phyloP scores from a whole-genome alignment of 2,797 vertebrate genomes.

The Triplophysa yarkandensis region DNA sequence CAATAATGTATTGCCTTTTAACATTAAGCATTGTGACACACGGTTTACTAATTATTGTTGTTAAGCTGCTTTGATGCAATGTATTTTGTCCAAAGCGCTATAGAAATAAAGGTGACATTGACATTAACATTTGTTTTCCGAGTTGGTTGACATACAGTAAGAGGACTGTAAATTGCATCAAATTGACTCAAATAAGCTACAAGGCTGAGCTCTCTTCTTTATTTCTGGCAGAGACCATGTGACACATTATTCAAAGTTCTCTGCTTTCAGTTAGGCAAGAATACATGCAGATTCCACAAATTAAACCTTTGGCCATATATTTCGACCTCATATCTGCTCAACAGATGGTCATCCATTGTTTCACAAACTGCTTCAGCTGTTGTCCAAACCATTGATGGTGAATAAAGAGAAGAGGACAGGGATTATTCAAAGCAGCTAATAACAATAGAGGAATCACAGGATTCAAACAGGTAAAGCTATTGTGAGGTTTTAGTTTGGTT shows the following conservation, averaged over 20 bases:
- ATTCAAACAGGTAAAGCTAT: constrained; percentile 2
- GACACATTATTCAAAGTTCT: constrained; percentile 43
- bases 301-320: constrained; percentile 34
- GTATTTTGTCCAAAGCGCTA: too few relatives aligned
- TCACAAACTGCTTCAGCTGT: constrained; percentile 40
- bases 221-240: constrained; percentile 31
- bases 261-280: constrained; percentile 41
- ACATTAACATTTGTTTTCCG: neutral
- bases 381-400: neutral
- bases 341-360: constrained; percentile 51
- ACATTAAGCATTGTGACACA: too few relatives aligned
- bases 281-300: constrained; percentile 48
- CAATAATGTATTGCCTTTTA: too few relatives aligned
- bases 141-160: neutral
- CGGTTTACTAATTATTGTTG: too few relatives aligned
- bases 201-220: constrained; percentile 11
- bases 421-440: constrained; percentile 5
- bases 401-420: constrained; percentile 9
- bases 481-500: constrained; percentile 47
- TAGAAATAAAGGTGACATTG: too few relatives aligned
- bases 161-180: neutral
- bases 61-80: too few relatives aligned
- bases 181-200: neutral
- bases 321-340: constrained; percentile 38
- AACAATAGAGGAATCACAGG: neutral